A percentile compares a stretch with the other conserved stretches of the same genome.
Evolutionary conservation across 1,140 invertebrate genomes (phyloP).

Genomic region (Galleria mellonella): DNA sequence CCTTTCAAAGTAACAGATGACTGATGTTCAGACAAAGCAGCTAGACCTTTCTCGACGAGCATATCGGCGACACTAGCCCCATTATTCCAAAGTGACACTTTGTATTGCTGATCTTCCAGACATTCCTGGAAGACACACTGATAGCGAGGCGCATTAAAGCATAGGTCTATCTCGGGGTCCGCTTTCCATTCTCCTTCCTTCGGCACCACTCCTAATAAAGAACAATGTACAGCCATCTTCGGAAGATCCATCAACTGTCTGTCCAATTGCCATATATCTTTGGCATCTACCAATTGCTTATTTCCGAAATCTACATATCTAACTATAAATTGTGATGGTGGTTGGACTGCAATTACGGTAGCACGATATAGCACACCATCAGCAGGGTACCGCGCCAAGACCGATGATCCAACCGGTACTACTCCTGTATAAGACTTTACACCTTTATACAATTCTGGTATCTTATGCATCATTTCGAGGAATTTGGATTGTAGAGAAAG

Average conservation of each 20-base stretch:
- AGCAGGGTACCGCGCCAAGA: slow-evolving; percentile 80
- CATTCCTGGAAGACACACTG: slow-evolving; percentile 71
- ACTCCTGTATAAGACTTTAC: slow-evolving; percentile 65
- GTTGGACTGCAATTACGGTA: slow-evolving; percentile 74
- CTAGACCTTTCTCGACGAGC: slow-evolving; percentile 52
- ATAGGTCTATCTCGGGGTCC: slow-evolving; percentile 68
- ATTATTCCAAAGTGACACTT: slow-evolving; percentile 73
- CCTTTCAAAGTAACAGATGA: slow-evolving; percentile 62
- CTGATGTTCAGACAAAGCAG: slow-evolving; percentile 44
- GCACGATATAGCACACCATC: slow-evolving; percentile 82
- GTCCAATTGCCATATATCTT: slow-evolving; percentile 81
- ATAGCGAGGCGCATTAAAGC: slow-evolving; percentile 76
- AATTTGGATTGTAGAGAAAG: slow-evolving; percentile 74
- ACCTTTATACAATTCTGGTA: slow-evolving; percentile 78
- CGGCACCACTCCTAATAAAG: slow-evolving; percentile 76
- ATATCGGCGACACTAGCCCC: slow-evolving; percentile 51
- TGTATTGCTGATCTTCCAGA: slow-evolving; percentile 59
- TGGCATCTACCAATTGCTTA: slow-evolving; percentile 73
- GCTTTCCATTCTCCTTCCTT: slow-evolving; percentile 73
- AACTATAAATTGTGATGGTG: slow-evolving; percentile 76
- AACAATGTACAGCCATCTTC: slow-evolving; percentile 80
- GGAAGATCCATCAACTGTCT: slow-evolving; percentile 79
- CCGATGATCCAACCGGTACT: slow-evolving; percentile 73
- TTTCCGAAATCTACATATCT: slow-evolving; percentile 87
- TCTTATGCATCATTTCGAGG: slow-evolving; percentile 79